These are phyloP conservation scores for Parnassius orleans DNA, from an alignment of 2,888 invertebrate genomes.

Conservation along the genomic window DNA sequence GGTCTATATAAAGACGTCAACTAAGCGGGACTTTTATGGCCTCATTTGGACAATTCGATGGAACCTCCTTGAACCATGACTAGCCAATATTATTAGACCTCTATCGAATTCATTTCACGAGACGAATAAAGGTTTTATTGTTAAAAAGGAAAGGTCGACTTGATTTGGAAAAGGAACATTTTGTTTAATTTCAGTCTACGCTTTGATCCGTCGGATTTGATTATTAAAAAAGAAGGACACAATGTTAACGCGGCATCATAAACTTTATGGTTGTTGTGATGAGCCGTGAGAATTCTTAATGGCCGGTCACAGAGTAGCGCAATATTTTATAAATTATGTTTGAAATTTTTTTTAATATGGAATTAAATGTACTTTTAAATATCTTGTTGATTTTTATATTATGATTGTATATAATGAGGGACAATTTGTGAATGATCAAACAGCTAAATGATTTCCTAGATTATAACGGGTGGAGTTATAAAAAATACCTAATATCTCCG, in stretches of 20 bases:
- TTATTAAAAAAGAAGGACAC: conserved; percentile 59
- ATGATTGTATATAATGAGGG: conserved; percentile 9
- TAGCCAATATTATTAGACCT: conserved; percentile 47
- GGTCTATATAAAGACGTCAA: conserved; percentile 62
- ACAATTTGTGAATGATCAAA: conserved; percentile 25
- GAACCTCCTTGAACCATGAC: conserved; percentile 68
- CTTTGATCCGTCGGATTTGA: conserved; percentile 48
- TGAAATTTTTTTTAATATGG: conserved; percentile 1
- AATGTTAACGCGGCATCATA: conserved; percentile 51
- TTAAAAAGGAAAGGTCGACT: conserved; percentile 9
- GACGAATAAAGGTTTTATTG: conserved; percentile 7
- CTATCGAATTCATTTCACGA: conserved; percentile 10
- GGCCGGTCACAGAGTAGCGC: conserved; percentile 42
- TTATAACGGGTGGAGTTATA: conserved; percentile 74
- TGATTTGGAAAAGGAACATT: conserved; percentile 15
- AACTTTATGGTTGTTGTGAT: conserved; percentile 64
- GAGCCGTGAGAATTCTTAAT: conserved; percentile 62
- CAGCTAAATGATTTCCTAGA: conserved; percentile 49
- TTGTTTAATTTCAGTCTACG: conserved; percentile 19
- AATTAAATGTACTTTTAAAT: conserved; percentile 9
- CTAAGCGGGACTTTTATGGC: conserved; percentile 69
- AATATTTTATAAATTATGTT: conserved; percentile 20
- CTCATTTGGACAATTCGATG: conserved; percentile 68
- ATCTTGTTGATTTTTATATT: conserved; percentile 8
- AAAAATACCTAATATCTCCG: conserved; percentile 82